Conservation (phyloP, 1,140 invertebrate species). For the Phenacoccus solenopsis region DNA sequence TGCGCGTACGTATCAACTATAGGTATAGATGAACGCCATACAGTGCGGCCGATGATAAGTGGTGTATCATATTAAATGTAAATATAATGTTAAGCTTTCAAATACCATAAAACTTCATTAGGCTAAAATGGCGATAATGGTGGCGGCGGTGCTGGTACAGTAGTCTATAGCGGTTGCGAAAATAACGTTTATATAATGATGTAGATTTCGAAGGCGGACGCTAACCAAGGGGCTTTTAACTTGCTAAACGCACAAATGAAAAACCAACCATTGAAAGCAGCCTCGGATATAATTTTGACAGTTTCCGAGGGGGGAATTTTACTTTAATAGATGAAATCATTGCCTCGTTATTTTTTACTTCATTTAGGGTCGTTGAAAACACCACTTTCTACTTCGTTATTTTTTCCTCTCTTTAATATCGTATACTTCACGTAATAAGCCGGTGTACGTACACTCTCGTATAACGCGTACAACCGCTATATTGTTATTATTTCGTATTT, state of each 20-base stretch:
- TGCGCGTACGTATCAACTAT: too few relatives aligned
- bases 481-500: too few relatives aligned
- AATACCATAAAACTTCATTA: slow-evolving; percentile 14
- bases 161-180: not conserved
- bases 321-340: slow-evolving; percentile 17
- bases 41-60: not conserved
- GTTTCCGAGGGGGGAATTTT: slow-evolving; percentile 5
- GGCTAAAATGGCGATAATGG: not conserved
- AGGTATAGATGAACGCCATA: too few relatives aligned
- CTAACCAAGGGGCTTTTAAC: not conserved
- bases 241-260: slow-evolving; percentile 8
- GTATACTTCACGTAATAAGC: not conserved
- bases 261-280: slow-evolving; percentile 6
- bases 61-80: not conserved
- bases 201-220: not conserved
- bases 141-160: not conserved
- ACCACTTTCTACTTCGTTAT: slow-evolving; percentile 15
- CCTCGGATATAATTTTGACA: slow-evolving; percentile 13
- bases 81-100: slow-evolving; percentile 11
- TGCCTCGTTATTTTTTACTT: slow-evolving; percentile 14
- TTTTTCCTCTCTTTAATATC: slow-evolving; percentile 9
- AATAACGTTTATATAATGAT: not conserved
- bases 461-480: too few relatives aligned
- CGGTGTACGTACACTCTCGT: not conserved
- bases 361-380: slow-evolving; percentile 17